These are phyloP conservation scores for Proteles cristata DNA, from an alignment of 2,113 vertebrate species.

Conservation along the genomic window DNA sequence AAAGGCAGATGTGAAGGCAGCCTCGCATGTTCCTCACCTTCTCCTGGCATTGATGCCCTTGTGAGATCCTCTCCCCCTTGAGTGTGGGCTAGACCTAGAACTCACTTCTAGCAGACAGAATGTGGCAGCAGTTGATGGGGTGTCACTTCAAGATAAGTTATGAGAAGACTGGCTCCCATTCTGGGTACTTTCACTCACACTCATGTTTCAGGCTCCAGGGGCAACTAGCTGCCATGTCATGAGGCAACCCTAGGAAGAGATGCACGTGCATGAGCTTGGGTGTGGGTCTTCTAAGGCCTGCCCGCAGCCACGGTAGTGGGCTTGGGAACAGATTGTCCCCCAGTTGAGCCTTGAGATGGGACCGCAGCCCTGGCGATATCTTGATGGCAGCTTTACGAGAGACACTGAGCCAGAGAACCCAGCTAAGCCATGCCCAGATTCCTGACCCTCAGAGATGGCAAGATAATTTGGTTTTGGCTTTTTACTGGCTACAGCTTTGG, in stretches of 20 bases:
- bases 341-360: not conserved
- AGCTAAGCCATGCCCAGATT: not conserved
- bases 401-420: not conserved
- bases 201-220: not conserved
- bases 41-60: not conserved
- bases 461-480: not conserved
- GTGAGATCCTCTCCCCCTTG: not conserved
- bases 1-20: not conserved
- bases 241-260: not conserved
- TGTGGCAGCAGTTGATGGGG: not conserved
- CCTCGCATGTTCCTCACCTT: not conserved
- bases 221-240: not conserved
- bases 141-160: not conserved
- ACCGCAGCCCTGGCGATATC: not conserved
- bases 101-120: constrained; percentile 10
- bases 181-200: not conserved
- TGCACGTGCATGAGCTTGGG: not conserved
- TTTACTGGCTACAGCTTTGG: not conserved
- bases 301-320: not conserved
- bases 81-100: not conserved
- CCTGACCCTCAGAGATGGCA: not conserved
- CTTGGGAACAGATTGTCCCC: not conserved
- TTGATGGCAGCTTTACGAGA: not conserved
- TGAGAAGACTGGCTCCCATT: constrained; percentile 37
- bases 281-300: not conserved